Base-by-base conservation (phyloP, 2,113 vertebrate genomes). In the Pygoscelis adeliae region DNA sequence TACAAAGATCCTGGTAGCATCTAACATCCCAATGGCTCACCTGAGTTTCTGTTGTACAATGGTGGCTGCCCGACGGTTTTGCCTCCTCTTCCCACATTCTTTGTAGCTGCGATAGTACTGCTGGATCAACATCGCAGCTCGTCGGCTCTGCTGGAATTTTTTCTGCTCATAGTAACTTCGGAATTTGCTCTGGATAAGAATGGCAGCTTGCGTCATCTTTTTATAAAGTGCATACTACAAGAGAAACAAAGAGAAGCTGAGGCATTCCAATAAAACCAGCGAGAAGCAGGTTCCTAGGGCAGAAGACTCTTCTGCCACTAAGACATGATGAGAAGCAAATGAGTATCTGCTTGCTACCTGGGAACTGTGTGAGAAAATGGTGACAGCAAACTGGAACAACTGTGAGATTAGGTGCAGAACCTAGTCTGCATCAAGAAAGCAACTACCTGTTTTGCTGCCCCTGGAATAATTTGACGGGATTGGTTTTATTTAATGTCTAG, bases 151-250 rank as follows among this genome's bases (percentile, higher is more conserved):
- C 99, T 99, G 99, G 96, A 99, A 99, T 97, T 99, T 99, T 89
- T 99, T 99, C 98, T 99, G 99, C 90, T 99, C 99, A 3, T 99
- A 99, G 83, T 99, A 99, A 97, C 99, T 99, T 97, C 99, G 99
- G 98, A 99, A 99, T 98, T 99, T 99, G 98, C 99, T 99, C 99
- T 99, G 99, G 99, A 99, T 99, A 89, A 99, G 99, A 99, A 99
- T 99, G 99, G 99, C 99, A 98, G 99, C 99, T 99, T 99, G 99
- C 63, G 99, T 99, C 99, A 99, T 99, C 99, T 99, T 99, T 98
- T 99, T 99, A 98, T 99, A 99, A 99, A 99, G 99, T 99, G 99
- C 99, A 98, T 99, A 99, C 99, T 99, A 98, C 79, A 89, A 96
- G 72, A 97, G 94, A 96, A 90, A 96, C 86, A 97, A 92, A 94